Evolutionary conservation across 2,113 vertebrate species (phyloP), one percentile per base, ranked within the genome.

Genomic region (Onychostruthus taczanowskii): DNA sequence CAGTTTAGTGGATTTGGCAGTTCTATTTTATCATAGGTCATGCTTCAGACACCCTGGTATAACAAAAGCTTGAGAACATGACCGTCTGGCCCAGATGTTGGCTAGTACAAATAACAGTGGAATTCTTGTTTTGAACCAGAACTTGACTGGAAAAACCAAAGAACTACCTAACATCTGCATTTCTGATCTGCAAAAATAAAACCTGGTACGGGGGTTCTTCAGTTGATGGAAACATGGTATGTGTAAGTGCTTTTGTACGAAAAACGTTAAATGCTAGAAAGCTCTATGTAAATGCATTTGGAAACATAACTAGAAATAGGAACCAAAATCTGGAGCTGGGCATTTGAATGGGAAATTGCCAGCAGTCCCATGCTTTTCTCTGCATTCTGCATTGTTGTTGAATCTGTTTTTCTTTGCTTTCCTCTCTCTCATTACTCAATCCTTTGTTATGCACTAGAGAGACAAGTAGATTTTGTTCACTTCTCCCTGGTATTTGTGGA

Each of bases 31-130:
- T 43, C 41, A 3, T 59, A 22, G 17, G 13, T 58, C 12, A 17
- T 35, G 16, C 39, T 81, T 77, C 30, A 50, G 35, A n/a, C 4
- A 9, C 14, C 7, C 11, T 16, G 11, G 16, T 64, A 46, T 39
- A 70, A 33, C 13, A 27, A 73, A 23, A 56, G 4, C n/a, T 68
- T 31, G 30, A 59, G 66, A 64, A 41, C 3, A 0, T 58, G 27
- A 13, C 55, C 0, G 0, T 20, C n/a, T 33, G 30, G 19, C 30
- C 35, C 10, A 43, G 52, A 47, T 44, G 10, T 3, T 89, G 56
- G 10, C 56, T 58, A 1, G 7, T 61, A 35, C 23, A 62, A 69
- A 21, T 5, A 12, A n/a, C 24, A 43, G 18, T 33, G 61, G 33
- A 13, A 27, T 44, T 67, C n/a, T 83, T 19, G 11, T 53, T 70